A percentile compares a stretch with the other conserved stretches of the same genome.
Conservation (phyloP, 2,113 vertebrate species). For the Chaenogobius annularis region DNA sequence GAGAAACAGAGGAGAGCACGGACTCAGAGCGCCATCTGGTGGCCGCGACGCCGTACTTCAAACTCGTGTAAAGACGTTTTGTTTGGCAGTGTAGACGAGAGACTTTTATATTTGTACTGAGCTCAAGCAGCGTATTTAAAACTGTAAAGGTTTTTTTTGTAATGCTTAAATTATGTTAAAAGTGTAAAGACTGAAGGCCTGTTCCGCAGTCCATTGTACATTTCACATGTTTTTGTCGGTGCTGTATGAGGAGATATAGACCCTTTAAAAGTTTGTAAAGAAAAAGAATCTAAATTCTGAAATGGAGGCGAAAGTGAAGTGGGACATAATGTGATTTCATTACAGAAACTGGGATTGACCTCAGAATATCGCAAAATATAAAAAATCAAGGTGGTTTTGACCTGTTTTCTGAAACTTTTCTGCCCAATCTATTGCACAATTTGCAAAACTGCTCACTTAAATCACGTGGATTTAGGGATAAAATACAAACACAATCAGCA, state of each 20-base stretch:
- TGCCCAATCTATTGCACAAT: too few relatives aligned
- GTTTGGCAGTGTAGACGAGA: constrained; percentile 32
- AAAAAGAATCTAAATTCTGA: too few relatives aligned
- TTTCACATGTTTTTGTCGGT: background rate
- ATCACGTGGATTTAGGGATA: too few relatives aligned
- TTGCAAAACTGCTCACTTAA: too few relatives aligned
- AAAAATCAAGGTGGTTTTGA: too few relatives aligned
- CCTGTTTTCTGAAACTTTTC: too few relatives aligned
- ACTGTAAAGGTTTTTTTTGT: constrained; percentile 77
- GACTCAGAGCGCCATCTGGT: constrained; percentile 62
- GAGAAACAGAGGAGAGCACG: constrained; percentile 14
- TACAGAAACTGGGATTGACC: too few relatives aligned
- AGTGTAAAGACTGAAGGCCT: constrained; percentile 73
- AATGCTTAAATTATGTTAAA: constrained; percentile 80
- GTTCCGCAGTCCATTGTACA: constrained; percentile 47
- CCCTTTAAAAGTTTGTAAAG: background rate
- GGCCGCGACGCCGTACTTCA: constrained; percentile 11
- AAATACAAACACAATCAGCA: too few relatives aligned
- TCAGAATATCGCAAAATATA: too few relatives aligned
- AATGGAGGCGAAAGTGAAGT: too few relatives aligned
- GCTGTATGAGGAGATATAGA: background rate
- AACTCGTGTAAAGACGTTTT: too few relatives aligned
- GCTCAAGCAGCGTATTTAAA: constrained; percentile 83
- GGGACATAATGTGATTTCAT: too few relatives aligned
- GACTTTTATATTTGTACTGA: constrained; percentile 79